Evolutionary conservation across 2,797 vertebrate species (phyloP).

Genomic region (Vireo griseus): DNA sequence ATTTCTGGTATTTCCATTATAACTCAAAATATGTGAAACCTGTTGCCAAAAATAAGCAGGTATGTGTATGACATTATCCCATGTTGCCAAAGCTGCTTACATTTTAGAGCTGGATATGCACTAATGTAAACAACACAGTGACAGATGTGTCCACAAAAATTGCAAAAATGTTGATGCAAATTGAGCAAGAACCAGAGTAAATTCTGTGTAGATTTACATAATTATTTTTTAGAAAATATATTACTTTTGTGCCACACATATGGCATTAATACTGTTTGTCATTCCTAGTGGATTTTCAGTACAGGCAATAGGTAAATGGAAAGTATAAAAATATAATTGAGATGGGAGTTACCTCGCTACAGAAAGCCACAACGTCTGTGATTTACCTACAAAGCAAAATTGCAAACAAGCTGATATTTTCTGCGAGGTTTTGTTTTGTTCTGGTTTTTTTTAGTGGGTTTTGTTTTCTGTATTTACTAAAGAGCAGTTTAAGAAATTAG

Average conservation of each 20-base stretch:
- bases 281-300: not conserved
- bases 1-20: not conserved
- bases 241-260: not conserved
- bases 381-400: slow-evolving; percentile 3
- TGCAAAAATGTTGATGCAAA: slow-evolving; percentile 12
- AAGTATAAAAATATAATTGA: not conserved
- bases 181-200: not conserved
- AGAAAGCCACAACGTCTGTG: not conserved
- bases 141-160: slow-evolving; percentile 33
- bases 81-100: not conserved
- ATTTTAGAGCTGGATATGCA: slow-evolving; percentile 17
- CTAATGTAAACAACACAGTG: slow-evolving; percentile 36
- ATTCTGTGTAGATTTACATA: not conserved
- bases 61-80: slow-evolving; percentile 7
- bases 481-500: not conserved
- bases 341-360: not conserved
- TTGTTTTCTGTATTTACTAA: not conserved
- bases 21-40: not conserved
- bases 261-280: not conserved
- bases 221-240: not conserved
- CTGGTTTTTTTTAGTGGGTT: not conserved
- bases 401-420: not conserved
- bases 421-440: not conserved
- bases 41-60: slow-evolving; percentile 24
- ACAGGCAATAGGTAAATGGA: not conserved